These are phyloP conservation scores for Nothoprocta pentlandii DNA, from an alignment of 2,113 vertebrate species.

Conservation along the genomic window DNA sequence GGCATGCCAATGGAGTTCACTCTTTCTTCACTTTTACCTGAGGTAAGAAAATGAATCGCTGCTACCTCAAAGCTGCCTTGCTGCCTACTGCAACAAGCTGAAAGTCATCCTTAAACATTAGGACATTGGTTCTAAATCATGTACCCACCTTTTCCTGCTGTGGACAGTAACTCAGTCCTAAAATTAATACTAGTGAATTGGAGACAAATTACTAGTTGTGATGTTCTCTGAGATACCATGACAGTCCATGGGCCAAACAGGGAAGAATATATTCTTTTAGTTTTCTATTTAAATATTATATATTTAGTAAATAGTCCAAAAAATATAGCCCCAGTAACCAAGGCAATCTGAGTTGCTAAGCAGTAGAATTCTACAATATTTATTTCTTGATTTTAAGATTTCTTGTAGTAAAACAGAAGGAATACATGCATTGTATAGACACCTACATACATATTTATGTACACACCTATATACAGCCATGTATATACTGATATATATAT, in stretches of 20 bases:
- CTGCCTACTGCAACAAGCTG: not conserved
- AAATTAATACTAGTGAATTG: not conserved
- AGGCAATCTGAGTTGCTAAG: not conserved
- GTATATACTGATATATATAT: not conserved
- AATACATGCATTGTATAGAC: not conserved
- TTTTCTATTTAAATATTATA: conserved; percentile 31
- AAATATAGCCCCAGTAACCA: not conserved
- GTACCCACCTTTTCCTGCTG: not conserved
- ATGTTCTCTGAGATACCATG: not conserved
- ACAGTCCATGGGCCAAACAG: not conserved
- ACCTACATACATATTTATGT: not conserved
- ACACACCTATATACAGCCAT: not conserved
- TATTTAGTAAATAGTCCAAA: not conserved
- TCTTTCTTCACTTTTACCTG: not conserved
- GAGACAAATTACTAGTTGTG: conserved; percentile 37
- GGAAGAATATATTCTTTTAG: not conserved
- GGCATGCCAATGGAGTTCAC: not conserved
- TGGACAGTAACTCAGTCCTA: not conserved
- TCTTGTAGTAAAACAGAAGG: not conserved
- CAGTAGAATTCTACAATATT: not conserved
- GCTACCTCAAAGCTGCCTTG: not conserved
- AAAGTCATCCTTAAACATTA: not conserved
- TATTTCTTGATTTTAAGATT: not conserved
- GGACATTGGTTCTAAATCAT: not conserved
- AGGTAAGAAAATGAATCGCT: not conserved